These are phyloP conservation scores for Eulemur albifrons DNA, from an alignment of 2,797 vertebrate species.

Conservation along the genomic window DNA sequence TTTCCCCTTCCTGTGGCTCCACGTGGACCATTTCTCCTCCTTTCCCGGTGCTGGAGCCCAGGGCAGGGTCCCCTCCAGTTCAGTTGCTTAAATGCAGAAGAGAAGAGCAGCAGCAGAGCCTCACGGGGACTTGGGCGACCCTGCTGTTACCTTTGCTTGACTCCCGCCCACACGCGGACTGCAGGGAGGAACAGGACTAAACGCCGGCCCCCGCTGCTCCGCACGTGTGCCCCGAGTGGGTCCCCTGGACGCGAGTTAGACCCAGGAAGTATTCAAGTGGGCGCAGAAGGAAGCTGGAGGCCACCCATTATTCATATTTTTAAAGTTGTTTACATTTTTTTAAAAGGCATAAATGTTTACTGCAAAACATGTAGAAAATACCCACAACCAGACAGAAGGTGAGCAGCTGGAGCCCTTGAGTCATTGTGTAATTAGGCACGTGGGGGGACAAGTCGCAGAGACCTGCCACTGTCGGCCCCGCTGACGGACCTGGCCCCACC, in stretches of 20 bases:
- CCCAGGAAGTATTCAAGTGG: background rate
- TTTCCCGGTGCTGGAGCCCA: background rate
- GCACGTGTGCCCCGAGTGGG: fast-evolving
- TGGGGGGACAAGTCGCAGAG: background rate
- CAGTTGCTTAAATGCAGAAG: background rate
- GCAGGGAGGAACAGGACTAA: too few species aligned
- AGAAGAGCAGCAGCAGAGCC: too few species aligned
- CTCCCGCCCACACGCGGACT: background rate
- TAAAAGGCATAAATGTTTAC: background rate
- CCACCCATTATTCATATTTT: background rate
- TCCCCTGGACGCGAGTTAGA: background rate
- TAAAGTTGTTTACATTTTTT: background rate
- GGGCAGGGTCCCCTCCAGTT: background rate
- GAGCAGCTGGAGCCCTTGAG: background rate
- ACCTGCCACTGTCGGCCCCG: fast-evolving
- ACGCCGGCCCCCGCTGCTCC: background rate
- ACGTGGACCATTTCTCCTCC: background rate
- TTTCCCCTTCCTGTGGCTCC: background rate
- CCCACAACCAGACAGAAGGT: background rate
- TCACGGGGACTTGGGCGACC: background rate
- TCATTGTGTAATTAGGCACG: background rate
- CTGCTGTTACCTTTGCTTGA: background rate
- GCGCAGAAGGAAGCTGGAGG: fast-evolving
- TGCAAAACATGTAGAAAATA: background rate
- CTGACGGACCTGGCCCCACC: fast-evolving